Evolutionary conservation across 2,797 vertebrate genomes (phyloP).

Genomic region (Rallus crepitans): DNA sequence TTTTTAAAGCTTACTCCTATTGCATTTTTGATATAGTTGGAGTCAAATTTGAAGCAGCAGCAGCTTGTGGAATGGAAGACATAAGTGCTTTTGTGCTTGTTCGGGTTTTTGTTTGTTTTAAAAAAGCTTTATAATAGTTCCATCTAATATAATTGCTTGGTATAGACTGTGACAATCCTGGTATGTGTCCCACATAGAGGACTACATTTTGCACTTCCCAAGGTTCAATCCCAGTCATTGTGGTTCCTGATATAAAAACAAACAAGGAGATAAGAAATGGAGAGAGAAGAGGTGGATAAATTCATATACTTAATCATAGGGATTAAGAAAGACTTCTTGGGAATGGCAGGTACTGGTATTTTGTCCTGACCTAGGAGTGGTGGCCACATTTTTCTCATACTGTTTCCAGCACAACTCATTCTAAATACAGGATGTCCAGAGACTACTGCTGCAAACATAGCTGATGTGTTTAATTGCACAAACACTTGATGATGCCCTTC

Average conservation of each 20-base stretch:
- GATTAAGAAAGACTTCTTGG: conserved; percentile 51
- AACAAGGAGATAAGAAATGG: conserved; percentile 22
- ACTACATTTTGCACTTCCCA: neutral
- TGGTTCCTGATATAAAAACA: neutral
- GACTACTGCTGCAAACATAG: neutral
- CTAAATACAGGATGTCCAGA: conserved; percentile 5
- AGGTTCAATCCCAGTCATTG: neutral
- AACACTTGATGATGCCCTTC: conserved; percentile 1
- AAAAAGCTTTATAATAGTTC: neutral
- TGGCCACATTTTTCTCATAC: conserved; percentile 30
- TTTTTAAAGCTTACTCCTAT: conserved; percentile 24
- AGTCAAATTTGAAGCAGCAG: neutral
- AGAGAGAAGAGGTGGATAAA: conserved; percentile 24
- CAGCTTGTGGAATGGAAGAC: neutral
- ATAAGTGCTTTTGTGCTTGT: neutral
- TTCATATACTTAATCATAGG: conserved; percentile 18
- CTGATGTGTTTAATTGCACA: neutral
- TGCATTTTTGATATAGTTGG: neutral
- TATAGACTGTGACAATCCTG: neutral
- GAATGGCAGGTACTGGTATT: neutral
- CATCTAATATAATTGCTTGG: neutral
- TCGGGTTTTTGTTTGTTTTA: neutral
- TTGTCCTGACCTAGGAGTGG: conserved; percentile 34
- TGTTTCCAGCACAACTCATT: conserved; percentile 30
- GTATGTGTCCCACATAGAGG: neutral